A percentile compares a stretch with the other conserved stretches of the same genome.
phyloP scores from a whole-genome alignment of 2,113 vertebrate genomes.

The Mixornis gularis region DNA sequence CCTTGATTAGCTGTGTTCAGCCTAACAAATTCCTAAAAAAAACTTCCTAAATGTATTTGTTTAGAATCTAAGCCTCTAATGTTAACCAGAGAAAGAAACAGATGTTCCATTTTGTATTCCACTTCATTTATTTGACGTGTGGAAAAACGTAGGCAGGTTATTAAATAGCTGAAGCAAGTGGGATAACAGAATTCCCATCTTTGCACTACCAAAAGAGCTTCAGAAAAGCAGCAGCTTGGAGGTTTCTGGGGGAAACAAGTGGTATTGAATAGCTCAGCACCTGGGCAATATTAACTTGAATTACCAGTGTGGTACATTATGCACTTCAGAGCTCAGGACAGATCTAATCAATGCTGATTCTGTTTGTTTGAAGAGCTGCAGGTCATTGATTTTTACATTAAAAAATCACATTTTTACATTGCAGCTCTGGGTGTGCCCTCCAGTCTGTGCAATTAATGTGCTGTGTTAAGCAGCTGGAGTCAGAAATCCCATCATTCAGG shows the following conservation, averaged over 20 bases:
- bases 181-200: conserved; percentile 35
- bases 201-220: background rate
- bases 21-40: conserved; percentile 46
- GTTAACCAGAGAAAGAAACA: conserved; percentile 48
- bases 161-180: conserved; percentile 21
- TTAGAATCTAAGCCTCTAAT: conserved; percentile 21
- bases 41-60: conserved; percentile 54
- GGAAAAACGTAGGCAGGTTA: conserved; percentile 51
- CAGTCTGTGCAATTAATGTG: background rate
- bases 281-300: conserved; percentile 19
- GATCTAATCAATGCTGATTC: background rate
- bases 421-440: background rate
- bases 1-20: conserved; percentile 53
- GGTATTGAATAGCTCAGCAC: conserved; percentile 18
- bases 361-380: conserved; percentile 12
- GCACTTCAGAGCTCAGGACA: background rate
- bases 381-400: background rate
- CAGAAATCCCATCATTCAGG: background rate
- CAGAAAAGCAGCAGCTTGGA: conserved; percentile 1
- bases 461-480: background rate
- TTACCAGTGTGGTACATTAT: background rate
- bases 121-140: conserved; percentile 51
- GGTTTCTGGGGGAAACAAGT: background rate
- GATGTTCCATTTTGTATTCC: conserved; percentile 55
- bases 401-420: background rate